Conservation (phyloP, 2,113 vertebrate genomes). For the Hemicordylus capensis region DNA sequence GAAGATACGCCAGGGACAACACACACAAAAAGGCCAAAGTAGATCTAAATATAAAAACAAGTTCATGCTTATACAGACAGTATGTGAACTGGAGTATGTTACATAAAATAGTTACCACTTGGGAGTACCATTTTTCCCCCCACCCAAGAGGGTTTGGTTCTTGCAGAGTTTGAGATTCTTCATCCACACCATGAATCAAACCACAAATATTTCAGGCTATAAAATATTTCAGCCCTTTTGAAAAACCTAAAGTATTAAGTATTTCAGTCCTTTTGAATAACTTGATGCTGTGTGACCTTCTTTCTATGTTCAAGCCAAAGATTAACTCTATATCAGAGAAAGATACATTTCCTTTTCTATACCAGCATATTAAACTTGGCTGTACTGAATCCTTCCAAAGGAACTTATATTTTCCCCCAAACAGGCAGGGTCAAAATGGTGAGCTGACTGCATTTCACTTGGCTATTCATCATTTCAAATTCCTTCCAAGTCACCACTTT, state of each 20-base stretch:
- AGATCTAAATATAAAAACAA: background rate
- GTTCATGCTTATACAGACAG: background rate
- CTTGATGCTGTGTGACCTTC: background rate
- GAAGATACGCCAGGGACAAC: background rate
- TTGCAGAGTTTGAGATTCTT: background rate
- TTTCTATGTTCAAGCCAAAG: background rate
- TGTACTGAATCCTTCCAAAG: conserved; percentile 16
- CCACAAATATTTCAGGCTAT: conserved; percentile 1
- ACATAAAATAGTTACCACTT: background rate
- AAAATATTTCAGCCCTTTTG: conserved; percentile 22
- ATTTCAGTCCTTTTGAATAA: conserved; percentile 18
- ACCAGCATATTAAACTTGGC: background rate
- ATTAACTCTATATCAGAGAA: conserved; percentile 9
- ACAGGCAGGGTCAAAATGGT: background rate
- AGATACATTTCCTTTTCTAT: conserved; percentile 4
- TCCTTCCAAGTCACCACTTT: background rate
- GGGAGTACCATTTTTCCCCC: background rate
- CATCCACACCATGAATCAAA: background rate
- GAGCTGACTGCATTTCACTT: conserved; percentile 5
- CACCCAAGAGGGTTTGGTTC: background rate
- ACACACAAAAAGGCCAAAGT: background rate
- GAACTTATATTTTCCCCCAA: background rate
- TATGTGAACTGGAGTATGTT: background rate
- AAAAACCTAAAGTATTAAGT: conserved; percentile 13
- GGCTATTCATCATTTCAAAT: background rate